Conservation (phyloP, 2,888 invertebrate species). For the Trissonchulus latispiculum region DNA sequence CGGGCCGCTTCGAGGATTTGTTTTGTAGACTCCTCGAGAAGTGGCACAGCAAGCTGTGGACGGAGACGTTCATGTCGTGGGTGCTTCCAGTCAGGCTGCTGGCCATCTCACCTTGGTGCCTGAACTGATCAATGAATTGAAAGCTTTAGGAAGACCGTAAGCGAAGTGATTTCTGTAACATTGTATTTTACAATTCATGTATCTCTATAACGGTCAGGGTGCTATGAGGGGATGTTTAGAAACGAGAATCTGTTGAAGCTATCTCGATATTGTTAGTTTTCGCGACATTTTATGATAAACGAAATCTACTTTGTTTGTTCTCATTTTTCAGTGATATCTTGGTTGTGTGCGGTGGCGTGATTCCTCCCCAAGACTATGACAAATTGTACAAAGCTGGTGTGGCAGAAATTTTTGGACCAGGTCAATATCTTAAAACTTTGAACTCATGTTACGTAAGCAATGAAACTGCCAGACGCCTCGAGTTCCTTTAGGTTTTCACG, state of each 20-base stretch:
- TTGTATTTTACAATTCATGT: too few species aligned
- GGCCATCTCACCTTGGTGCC: conserved; percentile 55
- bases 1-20: too few species aligned
- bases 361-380: conserved; percentile 56
- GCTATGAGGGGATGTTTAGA: too few species aligned
- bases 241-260: too few species aligned
- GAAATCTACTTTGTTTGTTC: too few species aligned
- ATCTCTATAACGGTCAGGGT: too few species aligned
- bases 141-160: conserved; percentile 49
- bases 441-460: not conserved
- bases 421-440: conserved; percentile 37
- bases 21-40: conserved; percentile 53
- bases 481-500: too few species aligned
- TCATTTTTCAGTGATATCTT: conserved; percentile 50
- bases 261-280: too few species aligned
- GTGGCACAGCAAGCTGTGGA: conserved; percentile 56
- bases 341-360: conserved; percentile 55
- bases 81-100: conserved; percentile 54
- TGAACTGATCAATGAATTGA: conserved; percentile 50
- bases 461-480: too few species aligned
- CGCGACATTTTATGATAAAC: too few species aligned
- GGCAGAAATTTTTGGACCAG: conserved; percentile 54
- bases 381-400: conserved; percentile 51
- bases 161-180: too few species aligned
- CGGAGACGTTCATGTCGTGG: conserved; percentile 56